These are phyloP conservation scores for Epistrophe grossulariae DNA, from an alignment of 2,888 invertebrate species.

Conservation along the genomic window DNA sequence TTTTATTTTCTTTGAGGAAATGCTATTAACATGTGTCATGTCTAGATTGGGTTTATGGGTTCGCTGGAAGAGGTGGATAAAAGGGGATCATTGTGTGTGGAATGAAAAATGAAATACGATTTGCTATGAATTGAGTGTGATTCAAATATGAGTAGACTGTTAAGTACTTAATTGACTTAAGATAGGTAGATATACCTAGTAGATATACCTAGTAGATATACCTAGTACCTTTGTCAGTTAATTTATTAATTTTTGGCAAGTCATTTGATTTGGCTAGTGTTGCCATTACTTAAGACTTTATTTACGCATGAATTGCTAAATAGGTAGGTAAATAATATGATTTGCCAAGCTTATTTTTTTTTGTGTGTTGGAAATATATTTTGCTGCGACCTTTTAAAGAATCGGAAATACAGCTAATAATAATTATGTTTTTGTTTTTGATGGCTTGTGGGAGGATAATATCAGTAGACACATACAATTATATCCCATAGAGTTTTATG, in stretches of 20 bases:
- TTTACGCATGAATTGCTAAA: background rate
- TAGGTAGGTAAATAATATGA: background rate
- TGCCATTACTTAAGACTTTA: conserved; percentile 1
- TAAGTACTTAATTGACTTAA: conserved; percentile 1
- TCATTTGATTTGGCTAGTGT: conserved; percentile 14
- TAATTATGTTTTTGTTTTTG: background rate
- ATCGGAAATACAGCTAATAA: background rate
- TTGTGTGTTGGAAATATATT: background rate
- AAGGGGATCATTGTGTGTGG: conserved; percentile 12
- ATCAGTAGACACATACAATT: background rate
- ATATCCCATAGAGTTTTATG: background rate
- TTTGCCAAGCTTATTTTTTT: background rate
- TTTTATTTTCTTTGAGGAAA: conserved; percentile 39
- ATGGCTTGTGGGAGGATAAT: background rate
- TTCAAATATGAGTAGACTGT: conserved; percentile 19
- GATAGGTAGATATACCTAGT: too few relatives aligned
- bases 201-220: too few relatives aligned
- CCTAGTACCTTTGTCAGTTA: too few relatives aligned
- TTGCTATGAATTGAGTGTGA: conserved; percentile 28
- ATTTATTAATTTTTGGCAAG: conserved; percentile 4
- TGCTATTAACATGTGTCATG: conserved; percentile 40
- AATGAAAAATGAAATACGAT: conserved; percentile 5
- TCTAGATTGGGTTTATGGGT: background rate
- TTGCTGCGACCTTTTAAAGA: background rate
- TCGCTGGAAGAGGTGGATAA: background rate